Conservation (phyloP, 2,113 vertebrate species). For the Fukomys damarensis region DNA sequence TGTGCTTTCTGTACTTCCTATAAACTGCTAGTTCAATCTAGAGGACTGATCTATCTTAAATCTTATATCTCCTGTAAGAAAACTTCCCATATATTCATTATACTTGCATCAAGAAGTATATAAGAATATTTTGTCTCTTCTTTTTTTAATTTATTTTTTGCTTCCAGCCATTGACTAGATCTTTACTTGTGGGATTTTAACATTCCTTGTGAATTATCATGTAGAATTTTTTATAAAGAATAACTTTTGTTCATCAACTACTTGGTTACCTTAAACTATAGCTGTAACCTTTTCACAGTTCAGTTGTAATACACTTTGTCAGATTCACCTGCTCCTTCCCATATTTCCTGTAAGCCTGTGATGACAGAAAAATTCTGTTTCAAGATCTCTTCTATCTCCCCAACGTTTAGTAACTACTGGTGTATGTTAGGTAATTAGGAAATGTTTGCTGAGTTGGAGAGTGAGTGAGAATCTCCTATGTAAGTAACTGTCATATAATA, state of each 20-base stretch:
- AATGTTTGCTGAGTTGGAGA: conserved; percentile 51
- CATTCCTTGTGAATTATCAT: not conserved
- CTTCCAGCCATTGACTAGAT: not conserved
- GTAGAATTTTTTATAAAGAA: not conserved
- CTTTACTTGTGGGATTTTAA: not conserved
- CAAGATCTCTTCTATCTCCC: not conserved
- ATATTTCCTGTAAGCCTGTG: not conserved
- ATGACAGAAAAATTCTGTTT: not conserved
- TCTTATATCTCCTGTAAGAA: conserved; percentile 19
- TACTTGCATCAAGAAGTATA: not conserved
- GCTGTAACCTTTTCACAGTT: not conserved
- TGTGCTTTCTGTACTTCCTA: not conserved
- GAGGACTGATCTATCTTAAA: not conserved
- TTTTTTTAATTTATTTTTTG: not conserved
- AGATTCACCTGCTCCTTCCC: not conserved
- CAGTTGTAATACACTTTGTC: not conserved
- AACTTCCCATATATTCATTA: not conserved
- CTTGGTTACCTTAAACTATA: not conserved
- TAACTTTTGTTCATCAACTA: not conserved
- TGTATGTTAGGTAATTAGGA: conserved; percentile 45
- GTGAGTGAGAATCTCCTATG: conserved; percentile 22
- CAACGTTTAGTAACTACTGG: conserved; percentile 32
- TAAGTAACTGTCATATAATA: conserved; percentile 21
- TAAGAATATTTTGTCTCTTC: not conserved
- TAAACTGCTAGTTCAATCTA: not conserved